Evolutionary conservation across 2,888 invertebrate genomes (phyloP).

Genomic region (Cataglyphis albicans): DNA sequence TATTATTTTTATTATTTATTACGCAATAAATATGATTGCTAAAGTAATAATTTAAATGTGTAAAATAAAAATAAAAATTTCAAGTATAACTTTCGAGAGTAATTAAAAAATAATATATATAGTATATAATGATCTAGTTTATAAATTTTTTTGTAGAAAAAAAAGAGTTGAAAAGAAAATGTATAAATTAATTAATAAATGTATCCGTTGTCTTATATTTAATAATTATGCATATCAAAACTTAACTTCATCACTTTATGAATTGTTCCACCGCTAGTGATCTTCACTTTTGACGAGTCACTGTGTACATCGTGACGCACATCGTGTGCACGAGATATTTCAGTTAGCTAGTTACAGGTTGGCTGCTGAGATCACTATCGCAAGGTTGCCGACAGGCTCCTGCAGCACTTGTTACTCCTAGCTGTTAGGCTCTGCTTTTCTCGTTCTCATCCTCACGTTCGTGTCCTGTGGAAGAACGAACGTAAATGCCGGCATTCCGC

Average conservation of each 20-base stretch:
- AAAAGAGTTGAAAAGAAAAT: background rate
- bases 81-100: no score
- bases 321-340: constrained; percentile 71
- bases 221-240: background rate
- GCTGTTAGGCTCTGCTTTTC: constrained; percentile 67
- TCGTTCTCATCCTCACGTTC: constrained; percentile 35
- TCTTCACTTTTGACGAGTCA: background rate
- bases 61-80: no score
- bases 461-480: constrained; percentile 51
- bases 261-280: background rate
- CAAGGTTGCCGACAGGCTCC: constrained; percentile 70
- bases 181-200: background rate
- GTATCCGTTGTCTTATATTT: background rate
- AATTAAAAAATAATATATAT: background rate
- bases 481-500: constrained; percentile 39
- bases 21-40: no score
- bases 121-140: background rate
- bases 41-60: no score
- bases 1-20: no score
- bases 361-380: constrained; percentile 77
- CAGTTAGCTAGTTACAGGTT: constrained; percentile 75
- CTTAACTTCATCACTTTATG: background rate
- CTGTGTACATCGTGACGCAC: constrained; percentile 33
- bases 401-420: constrained; percentile 75
- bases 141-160: background rate